phyloP scores from a whole-genome alignment of 2,113 vertebrate genomes.

The cat (Felis catus) region F.catus_Fca126_mat1.0 CM031412.1:190661501-190662000 shows the following conservation, averaged over 20 bases:
- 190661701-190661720: neutral
- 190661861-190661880: neutral
- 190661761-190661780: neutral
- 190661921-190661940: neutral
- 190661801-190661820: neutral
- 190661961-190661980: neutral
- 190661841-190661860: neutral
- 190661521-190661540: neutral
- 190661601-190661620: neutral
- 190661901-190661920: neutral
- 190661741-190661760: neutral
- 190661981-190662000: neutral
- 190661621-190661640: neutral
- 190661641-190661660: neutral
- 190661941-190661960: neutral
- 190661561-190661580: neutral
- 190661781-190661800: neutral
- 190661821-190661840: neutral
- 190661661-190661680: neutral
- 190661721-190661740: neutral
- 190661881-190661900: neutral
- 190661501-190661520: neutral
- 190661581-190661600: neutral
- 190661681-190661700: neutral
- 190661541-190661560: neutral